Base-by-base conservation (phyloP, 2,113 vertebrate species). In the Columba janthina region DNA sequence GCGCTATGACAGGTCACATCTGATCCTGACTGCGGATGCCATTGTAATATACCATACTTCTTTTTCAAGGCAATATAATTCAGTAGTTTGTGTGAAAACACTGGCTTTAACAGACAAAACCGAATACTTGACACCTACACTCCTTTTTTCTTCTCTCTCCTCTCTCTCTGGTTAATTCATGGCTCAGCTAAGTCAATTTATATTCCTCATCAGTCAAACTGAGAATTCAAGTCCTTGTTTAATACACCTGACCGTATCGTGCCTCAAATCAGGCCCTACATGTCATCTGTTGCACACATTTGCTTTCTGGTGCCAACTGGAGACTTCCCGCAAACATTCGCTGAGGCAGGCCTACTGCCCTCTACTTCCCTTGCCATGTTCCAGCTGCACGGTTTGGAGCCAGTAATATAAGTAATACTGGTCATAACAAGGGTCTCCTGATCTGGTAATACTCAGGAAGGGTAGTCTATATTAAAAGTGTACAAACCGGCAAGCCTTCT, bases 1-100 rank as follows among this genome's bases (percentile, higher is more conserved):
- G 40, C 0, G 2, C 34, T 58, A 7, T 28, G 28, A 28, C 3
- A 40, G 38, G 9, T 5, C 2, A 4, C 31, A 65, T 56, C 24
- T 50, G 28, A 66, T 54, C 38, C 32, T 57, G 32, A 58, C 29
- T 86, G 12, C n/a, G 85, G 38, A 50, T 58, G 7, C 7, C n/a
- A 42, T 4, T n/a, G 32, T 34, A 60, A 18, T 26, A 61, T 13
- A 34, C 5, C 12, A 19, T 4, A 12, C 4, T 46, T 62, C 9
- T 34, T 58, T 67, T 40, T n/a, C n/a, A 76, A 73, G 64, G 19
- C 4, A 75, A n/a, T 38, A 28, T 34, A 67, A 54, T 46, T 67
- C 48, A 74, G 18, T 9, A 51, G 2, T 44, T 65, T 61, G 15
- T 34, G 12, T 38, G 40, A 44, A 83, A 94, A 76, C 13, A 50